Evolutionary conservation across 2,113 vertebrate genomes (phyloP), one percentile per base, ranked within the genome.

Genomic region (Pardalotus punctatus): DNA sequence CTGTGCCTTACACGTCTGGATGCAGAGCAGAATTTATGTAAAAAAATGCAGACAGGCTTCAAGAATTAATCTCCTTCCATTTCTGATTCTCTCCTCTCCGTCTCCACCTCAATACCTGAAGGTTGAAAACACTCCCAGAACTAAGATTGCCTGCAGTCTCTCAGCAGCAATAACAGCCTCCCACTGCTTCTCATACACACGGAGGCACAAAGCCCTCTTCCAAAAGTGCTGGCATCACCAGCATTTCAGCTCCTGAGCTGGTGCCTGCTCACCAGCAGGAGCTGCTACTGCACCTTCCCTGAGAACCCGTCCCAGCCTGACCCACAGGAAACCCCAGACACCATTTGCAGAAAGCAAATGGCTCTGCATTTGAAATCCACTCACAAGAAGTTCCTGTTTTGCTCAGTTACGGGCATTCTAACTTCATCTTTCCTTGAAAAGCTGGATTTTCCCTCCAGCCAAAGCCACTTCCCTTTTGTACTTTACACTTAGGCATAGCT

Each of bases 11-110:
- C 57, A 31, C 0, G 4, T 61, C 61, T 6, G 8, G 62, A 91
- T 38, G 69, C 50, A 47, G 82, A 74, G 66, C 71, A 76, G 80
- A 94, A 95, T 88, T 92, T 80, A 91, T 82, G 83, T 72, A 62
- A 85, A 95, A 96, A 95, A 83, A 93, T 43, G 77, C 96, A 95
- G 89, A 69, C 86, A 48, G 71, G 29, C 35, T 62, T 80, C 91
- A 85, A 78, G 85, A 94, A 93, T 94, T 86, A 81, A 90, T 90
- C 94, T 93, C 93, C 56, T 93, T 70, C 73, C 23, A 40, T 62
- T 87, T 56, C 58, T 10, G 77, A 67, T 79, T 92, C 85, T 62
- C 84, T 86, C 50, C 60, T 60, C 88, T 76, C 54, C 45, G 28
- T 89, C 88, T 94, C 83, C 33, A 82, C 72, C 91, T 93, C 80